phyloP scores from a whole-genome alignment of 2,797 vertebrate species.

The Peromyscus nudipes region DNA sequence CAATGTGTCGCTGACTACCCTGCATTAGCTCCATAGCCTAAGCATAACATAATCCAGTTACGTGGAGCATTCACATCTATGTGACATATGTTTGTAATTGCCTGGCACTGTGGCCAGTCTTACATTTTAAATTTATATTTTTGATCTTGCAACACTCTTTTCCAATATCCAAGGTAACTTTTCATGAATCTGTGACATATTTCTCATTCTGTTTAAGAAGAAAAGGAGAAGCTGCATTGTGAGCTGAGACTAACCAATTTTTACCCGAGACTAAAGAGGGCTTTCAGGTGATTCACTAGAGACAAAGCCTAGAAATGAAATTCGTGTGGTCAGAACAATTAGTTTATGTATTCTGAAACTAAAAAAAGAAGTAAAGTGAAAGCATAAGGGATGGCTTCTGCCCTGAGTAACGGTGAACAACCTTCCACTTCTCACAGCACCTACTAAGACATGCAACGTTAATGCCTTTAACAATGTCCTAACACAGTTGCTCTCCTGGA shows the following conservation, averaged over 20 bases:
- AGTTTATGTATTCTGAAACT: background rate
- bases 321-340: background rate
- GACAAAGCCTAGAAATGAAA: background rate
- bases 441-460: background rate
- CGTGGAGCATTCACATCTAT: background rate
- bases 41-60: background rate
- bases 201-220: background rate
- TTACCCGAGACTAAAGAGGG: no score
- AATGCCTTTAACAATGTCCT: background rate
- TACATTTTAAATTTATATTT: background rate
- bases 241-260: background rate
- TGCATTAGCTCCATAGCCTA: background rate
- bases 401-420: background rate
- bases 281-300: background rate
- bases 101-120: background rate
- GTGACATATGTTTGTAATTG: background rate
- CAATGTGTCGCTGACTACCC: background rate
- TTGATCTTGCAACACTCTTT: background rate
- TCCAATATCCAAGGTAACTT: background rate
- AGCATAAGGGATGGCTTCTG: background rate
- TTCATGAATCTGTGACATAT: background rate
- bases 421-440: background rate
- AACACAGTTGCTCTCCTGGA: background rate
- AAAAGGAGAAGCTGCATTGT: background rate
- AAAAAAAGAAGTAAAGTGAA: background rate